These are phyloP conservation scores for Coptodon rendalli DNA, from an alignment of 2,113 vertebrate species.

Conservation along the genomic window DNA sequence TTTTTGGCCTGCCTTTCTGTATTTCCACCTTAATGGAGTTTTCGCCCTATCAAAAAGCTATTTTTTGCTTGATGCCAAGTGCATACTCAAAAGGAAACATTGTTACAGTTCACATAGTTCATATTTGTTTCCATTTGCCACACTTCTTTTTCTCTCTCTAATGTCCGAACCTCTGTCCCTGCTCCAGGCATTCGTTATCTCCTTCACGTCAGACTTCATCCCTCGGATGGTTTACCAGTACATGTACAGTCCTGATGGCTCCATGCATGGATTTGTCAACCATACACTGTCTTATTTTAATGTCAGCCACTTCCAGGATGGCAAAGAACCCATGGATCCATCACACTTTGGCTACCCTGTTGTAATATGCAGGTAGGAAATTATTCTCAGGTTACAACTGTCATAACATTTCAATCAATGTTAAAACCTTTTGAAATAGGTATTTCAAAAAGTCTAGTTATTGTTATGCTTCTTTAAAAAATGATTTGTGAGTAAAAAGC, in stretches of 20 bases:
- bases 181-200: slow-evolving; percentile 94
- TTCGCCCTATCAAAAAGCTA: background rate
- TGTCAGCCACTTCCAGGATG: slow-evolving; percentile 91
- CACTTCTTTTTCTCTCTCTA: background rate
- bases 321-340: slow-evolving; percentile 82
- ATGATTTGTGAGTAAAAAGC: background rate
- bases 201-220: slow-evolving; percentile 99
- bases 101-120: background rate
- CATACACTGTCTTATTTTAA: slow-evolving; percentile 97
- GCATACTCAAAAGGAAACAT: background rate
- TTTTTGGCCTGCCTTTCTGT: background rate
- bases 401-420: background rate
- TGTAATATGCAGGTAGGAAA: slow-evolving; percentile 88
- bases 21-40: background rate
- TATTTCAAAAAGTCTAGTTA: background rate
- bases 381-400: background rate
- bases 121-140: background rate
- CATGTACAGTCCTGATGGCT: slow-evolving; percentile 94
- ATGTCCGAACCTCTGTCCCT: background rate
- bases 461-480: background rate
- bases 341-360: slow-evolving; percentile 80
- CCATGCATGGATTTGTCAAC: slow-evolving; percentile 97
- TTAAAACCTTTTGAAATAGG: background rate
- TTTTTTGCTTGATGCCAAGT: background rate
- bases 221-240: slow-evolving; percentile 97